phyloP scores from a whole-genome alignment of 1,140 invertebrate species.

The Pentalonia nigronervosa region DNA sequence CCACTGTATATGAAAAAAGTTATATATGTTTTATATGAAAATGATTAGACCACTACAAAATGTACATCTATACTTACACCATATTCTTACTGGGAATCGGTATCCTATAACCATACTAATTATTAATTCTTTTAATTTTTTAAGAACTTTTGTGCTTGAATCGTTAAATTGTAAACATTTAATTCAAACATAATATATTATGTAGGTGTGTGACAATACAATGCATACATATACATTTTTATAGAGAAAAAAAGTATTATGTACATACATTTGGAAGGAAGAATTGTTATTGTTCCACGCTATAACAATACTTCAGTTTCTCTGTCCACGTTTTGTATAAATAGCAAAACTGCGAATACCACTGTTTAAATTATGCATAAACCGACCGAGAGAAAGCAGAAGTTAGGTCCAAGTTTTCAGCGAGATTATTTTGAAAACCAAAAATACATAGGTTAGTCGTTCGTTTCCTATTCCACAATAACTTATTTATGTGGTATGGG shows the following conservation, averaged over 20 bases:
- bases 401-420: conserved; percentile 10
- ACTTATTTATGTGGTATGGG: conserved; percentile 18
- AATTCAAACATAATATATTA: too few species aligned
- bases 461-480: conserved; percentile 17
- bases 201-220: too few species aligned
- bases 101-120: too few species aligned
- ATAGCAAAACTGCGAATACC: not conserved
- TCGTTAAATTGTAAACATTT: too few species aligned
- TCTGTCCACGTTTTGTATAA: not conserved
- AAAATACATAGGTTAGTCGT: not conserved
- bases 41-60: too few species aligned
- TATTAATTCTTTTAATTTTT: too few species aligned
- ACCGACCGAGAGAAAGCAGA: not conserved
- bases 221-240: too few species aligned
- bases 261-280: not conserved
- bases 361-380: conserved; percentile 19
- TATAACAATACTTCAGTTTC: not conserved
- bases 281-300: not conserved
- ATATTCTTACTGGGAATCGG: too few species aligned
- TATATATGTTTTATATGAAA: too few species aligned
- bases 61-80: too few species aligned
- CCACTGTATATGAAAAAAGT: too few species aligned
- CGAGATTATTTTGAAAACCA: conserved; percentile 12
- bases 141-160: too few species aligned
- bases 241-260: not conserved